Percentiles rank a stretch among this genome's conserved stretches.
Conservation (phyloP, 2,113 vertebrate species). For the Sciurus niger region DNA sequence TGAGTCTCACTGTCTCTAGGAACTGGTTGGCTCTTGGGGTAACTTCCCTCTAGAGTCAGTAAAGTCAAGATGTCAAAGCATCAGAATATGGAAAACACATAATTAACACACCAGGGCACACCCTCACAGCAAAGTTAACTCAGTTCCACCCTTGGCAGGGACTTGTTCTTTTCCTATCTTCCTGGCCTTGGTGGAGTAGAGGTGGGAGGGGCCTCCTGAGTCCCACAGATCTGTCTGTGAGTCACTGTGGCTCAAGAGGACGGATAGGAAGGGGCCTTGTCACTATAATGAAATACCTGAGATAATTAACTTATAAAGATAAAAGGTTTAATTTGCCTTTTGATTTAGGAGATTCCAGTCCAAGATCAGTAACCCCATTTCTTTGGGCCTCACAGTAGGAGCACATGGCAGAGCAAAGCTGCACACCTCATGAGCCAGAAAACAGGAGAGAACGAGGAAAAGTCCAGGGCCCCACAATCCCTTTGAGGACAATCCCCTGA, state of each 20-base stretch:
- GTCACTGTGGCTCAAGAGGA: neutral
- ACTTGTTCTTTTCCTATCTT: neutral
- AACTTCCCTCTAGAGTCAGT: neutral
- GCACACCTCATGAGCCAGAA: neutral
- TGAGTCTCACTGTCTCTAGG: neutral
- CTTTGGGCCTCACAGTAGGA: neutral
- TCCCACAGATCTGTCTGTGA: neutral
- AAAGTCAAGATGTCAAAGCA: neutral
- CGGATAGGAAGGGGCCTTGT: neutral
- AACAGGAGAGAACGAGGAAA: neutral
- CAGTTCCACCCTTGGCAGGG: too few relatives aligned
- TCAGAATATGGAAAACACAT: neutral
- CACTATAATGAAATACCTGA: too few relatives aligned
- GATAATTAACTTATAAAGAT: too few relatives aligned
- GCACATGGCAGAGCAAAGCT: neutral
- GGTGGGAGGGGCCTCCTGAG: neutral
- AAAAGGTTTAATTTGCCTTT: too few relatives aligned
- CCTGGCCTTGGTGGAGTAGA: neutral
- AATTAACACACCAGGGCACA: neutral
- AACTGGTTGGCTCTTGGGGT: neutral
- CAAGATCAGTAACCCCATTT: neutral
- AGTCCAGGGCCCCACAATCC: too few relatives aligned
- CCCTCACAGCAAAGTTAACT: neutral
- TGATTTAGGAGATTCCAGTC: neutral
- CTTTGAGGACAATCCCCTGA: too few relatives aligned